Conservation (phyloP, 2,888 invertebrate genomes). For the Sarcophaga subvicina region DNA sequence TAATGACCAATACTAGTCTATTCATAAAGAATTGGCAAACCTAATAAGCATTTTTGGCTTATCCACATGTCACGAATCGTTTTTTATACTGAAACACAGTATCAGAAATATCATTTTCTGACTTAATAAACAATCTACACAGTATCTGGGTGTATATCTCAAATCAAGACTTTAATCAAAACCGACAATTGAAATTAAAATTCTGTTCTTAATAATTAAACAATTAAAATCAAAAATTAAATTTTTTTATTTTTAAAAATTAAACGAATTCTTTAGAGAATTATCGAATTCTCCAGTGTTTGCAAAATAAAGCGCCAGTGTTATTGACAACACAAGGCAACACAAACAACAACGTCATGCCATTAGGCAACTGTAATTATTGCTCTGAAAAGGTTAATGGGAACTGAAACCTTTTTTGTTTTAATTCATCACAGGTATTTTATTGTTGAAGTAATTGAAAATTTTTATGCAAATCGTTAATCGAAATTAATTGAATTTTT, state of each 20-base stretch:
- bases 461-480: slow-evolving; percentile 46
- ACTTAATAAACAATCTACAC: no score
- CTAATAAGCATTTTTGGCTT: no score
- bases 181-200: slow-evolving; percentile 40
- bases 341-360: slow-evolving; percentile 8
- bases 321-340: no score
- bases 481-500: slow-evolving; percentile 40
- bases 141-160: neutral
- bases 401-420: slow-evolving; percentile 32
- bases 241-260: neutral
- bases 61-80: no score
- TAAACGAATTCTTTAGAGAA: neutral
- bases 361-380: slow-evolving; percentile 29
- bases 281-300: neutral
- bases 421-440: neutral
- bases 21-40: no score
- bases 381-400: slow-evolving; percentile 53
- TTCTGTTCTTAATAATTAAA: neutral
- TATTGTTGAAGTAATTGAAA: slow-evolving; percentile 44
- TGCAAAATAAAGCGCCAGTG: slow-evolving; percentile 38
- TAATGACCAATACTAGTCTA: no score
- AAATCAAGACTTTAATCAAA: slow-evolving; percentile 35
- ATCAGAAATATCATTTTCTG: no score
- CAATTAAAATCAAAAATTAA: neutral
- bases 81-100: no score